Percentiles rank a stretch among this genome's conserved stretches.
Conservation (phyloP, 1,140 invertebrate genomes). For the Nomia melanderi region DNA sequence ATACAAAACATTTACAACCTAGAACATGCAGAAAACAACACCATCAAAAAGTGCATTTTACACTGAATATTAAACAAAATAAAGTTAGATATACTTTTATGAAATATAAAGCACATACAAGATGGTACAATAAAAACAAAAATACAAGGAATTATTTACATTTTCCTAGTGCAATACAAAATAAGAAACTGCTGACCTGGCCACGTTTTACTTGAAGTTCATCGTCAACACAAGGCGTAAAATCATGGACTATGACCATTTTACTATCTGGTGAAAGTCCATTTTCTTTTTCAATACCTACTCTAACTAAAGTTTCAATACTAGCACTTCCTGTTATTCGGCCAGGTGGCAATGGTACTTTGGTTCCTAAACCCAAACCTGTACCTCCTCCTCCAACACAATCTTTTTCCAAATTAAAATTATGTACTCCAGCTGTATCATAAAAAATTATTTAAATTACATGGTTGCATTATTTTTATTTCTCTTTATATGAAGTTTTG, state of each 20-base stretch:
- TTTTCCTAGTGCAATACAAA: background rate
- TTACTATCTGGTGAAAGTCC: conserved; percentile 94
- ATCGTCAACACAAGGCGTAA: conserved; percentile 96
- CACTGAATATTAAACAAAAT: background rate
- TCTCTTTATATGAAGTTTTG: background rate
- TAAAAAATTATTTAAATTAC: background rate
- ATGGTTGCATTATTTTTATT: background rate
- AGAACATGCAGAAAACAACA: conserved; percentile 43
- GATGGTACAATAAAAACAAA: conserved; percentile 10
- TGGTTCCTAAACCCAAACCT: conserved; percentile 68
- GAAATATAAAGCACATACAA: conserved; percentile 13
- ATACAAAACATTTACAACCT: conserved; percentile 95
- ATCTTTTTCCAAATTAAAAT: conserved; percentile 77
- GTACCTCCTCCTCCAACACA: conserved; percentile 69
- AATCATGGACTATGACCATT: conserved; percentile 97
- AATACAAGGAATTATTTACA: conserved; percentile 26
- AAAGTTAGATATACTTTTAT: background rate
- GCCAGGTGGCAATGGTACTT: conserved; percentile 82
- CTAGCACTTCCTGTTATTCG: conserved; percentile 96
- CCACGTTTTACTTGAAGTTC: conserved; percentile 91
- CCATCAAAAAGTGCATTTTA: conserved; percentile 9
- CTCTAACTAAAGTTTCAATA: conserved; percentile 95
- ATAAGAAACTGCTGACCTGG: conserved; percentile 78
- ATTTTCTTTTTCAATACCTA: conserved; percentile 97
- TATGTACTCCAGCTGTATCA: conserved; percentile 73